Base-by-base conservation (phyloP, 2,888 invertebrate species). In the Labia minor region DNA sequence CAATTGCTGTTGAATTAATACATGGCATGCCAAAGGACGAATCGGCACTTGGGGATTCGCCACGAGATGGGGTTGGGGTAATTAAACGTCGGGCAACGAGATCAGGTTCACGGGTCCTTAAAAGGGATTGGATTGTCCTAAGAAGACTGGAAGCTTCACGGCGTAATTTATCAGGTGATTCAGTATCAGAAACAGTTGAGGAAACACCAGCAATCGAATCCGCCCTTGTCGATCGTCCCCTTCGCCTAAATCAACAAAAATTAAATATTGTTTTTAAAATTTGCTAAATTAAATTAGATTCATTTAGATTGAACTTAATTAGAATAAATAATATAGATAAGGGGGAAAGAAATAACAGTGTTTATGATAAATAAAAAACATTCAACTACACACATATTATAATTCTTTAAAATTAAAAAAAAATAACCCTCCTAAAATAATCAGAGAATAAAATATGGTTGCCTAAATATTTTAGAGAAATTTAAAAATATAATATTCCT, bases 61-160 rank as follows among this genome's bases (percentile, higher is more conserved):
- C 62, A 21, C 11, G 20, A 70, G 69, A 63, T 70, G 72, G 26
- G 21, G 18, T 49, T 49, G 49, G 49, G 2, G 19, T 72, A 71
- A 3, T 72, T 73, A 37, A 49, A 64, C 19, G 72, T 64, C 8
- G 68, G 67, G 10, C 49, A 16, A 80, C 78, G 49, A 85, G 75
- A 71, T 84, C 84, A 1, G 86, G 85, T 73, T 86, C 86, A 70
- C 82, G 81, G 68, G 84, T 86, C 71, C 81, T 80, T 69, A 87
- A 74, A 67, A 87, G 76, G 33, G 86, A 86, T 71, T 86, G 83
- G 65, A 85, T 84, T 20, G 85, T 86, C 70, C 86, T 80, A 72
- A 85, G 79, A 68, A 87, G 77, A 67, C 69, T 62, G 61, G 86
- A 86, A 1, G 86, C 86, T 76, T 87, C 86, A 73, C 85, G 83